Base-by-base conservation (phyloP, 2,797 vertebrate species). In the Mastacembelus armatus region DNA sequence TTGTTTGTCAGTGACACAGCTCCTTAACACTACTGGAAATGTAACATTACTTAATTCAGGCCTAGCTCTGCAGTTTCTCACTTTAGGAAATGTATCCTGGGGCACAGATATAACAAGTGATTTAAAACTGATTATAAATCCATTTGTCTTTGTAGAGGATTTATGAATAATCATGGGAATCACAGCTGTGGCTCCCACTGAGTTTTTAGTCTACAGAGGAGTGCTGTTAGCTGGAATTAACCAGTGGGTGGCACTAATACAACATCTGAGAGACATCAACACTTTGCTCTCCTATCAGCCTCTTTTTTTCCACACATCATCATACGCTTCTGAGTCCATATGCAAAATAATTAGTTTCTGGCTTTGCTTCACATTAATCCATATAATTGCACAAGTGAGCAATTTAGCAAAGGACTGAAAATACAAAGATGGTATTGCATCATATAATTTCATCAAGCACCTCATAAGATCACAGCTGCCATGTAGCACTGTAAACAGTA, bases 241-340 rank as follows among this genome's bases (percentile, higher is more conserved):
- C 87, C 89, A 87, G 87, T 79, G 75, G 89, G 91, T 78, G 89
- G 89, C 88, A 85, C 82, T 84, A 67, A 85, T 66, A 83, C 68
- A 83, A 77, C 84, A 83, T 72, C 75, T 51, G 75, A 57, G 43
- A 50, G 51, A 43, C 24, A 55, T 38, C 68, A 56, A 43, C 56
- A 51, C 66, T 39, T 54, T 30, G 47, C n/a, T 61, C 56, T 75
- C 29, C 12, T 33, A 48, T 60, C 10, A 49, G 42, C 42, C 40
- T 68, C 24, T 63, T 24, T 39, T 26, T 5, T 38, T 33, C 44
- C 58, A 66, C 30, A 66, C 43, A 35, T 56, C 43, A 50, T 52
- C 56, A 36, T 47, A 44, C 35, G 55, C 63, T 43, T 32, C 57
- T 59, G 54, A 29, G 62, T 66, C 65, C 24, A 52, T 29, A 21